Conservation (phyloP, 2,797 vertebrate species). For the Acrossocheilus fasciatus region DNA sequence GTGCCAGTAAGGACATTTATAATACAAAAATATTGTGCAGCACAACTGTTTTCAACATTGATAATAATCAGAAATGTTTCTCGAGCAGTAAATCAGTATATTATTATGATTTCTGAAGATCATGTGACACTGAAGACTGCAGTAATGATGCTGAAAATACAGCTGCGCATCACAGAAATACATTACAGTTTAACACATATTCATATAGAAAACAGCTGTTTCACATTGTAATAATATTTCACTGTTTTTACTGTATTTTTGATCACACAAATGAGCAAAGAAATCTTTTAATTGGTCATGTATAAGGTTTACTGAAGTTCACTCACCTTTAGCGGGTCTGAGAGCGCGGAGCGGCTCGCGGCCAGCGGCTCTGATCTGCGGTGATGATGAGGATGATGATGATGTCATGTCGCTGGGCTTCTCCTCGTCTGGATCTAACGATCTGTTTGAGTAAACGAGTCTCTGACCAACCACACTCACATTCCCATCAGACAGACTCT, state of each 20-base stretch:
- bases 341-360: constrained; percentile 76
- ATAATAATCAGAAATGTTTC: neutral
- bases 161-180: neutral
- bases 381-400: constrained; percentile 57
- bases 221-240: neutral
- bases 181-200: neutral
- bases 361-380: constrained; percentile 68
- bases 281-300: too few relatives aligned
- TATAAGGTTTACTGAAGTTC: too few relatives aligned
- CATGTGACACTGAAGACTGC: neutral
- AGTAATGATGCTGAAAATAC: too few relatives aligned
- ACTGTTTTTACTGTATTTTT: neutral
- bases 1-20: too few relatives aligned
- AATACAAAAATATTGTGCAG: too few relatives aligned
- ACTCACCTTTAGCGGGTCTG: constrained; percentile 82
- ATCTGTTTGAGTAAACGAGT: constrained; percentile 78
- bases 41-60: neutral
- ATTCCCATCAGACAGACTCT: constrained; percentile 74
- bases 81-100: neutral
- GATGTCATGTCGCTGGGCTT: constrained; percentile 63
- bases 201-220: neutral
- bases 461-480: constrained; percentile 82
- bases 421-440: constrained; percentile 74
- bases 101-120: neutral
- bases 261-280: neutral